Conservation (phyloP, 2,888 invertebrate genomes). For the Venustoraphidia nigricollis region DNA sequence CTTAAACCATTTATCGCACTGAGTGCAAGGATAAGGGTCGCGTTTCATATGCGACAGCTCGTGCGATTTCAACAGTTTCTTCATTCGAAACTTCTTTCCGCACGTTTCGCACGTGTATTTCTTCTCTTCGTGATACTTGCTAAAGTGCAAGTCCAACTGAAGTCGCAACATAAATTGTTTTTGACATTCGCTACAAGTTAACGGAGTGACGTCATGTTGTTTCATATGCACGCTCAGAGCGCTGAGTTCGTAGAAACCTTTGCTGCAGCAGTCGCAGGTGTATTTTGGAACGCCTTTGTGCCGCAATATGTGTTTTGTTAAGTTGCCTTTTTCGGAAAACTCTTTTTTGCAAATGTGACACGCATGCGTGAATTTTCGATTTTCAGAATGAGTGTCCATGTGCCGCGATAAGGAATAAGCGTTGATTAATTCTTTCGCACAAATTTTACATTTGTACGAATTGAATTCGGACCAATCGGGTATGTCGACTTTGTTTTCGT, state of each 20-base stretch:
- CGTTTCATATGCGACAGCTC: no score
- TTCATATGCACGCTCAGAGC: background rate
- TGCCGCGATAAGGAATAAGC: no score
- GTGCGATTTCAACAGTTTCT: no score
- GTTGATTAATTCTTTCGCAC: no score
- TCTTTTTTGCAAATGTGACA: conserved; percentile 30
- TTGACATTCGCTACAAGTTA: background rate
- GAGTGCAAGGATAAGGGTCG: no score
- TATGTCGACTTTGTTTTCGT: no score
- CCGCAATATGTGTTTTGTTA: conserved; percentile 29
- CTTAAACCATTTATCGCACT: no score
- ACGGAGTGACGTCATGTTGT: background rate
- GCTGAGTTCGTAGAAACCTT: conserved; percentile 1
- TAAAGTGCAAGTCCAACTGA: background rate
- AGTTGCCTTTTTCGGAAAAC: conserved; percentile 31
- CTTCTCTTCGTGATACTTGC: background rate
- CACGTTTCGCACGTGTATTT: background rate
- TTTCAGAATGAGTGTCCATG: no score
- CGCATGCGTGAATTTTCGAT: conserved; percentile 17
- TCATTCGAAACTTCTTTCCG: background rate
- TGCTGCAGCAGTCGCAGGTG: background rate
- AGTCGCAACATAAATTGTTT: background rate
- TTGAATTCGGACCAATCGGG: no score
- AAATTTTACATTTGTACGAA: no score
- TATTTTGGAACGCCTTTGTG: conserved; percentile 17